A percentile compares a stretch with the other conserved stretches of the same genome.
These are phyloP conservation scores for Micromys minutus DNA, from an alignment of 2,113 vertebrate species.

Conservation along the genomic window DNA sequence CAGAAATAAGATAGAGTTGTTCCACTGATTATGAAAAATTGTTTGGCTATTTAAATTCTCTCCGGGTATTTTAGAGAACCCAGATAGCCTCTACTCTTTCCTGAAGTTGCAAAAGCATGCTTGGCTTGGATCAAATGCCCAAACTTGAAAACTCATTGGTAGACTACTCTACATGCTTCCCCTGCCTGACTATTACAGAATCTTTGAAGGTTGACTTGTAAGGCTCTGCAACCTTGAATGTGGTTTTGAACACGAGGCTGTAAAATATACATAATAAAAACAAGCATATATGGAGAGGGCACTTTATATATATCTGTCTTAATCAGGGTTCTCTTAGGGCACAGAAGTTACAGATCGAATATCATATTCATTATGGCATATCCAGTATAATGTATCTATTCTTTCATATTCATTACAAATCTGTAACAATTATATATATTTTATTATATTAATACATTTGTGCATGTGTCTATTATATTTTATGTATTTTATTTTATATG, in stretches of 20 bases:
- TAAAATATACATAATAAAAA: conserved; percentile 68
- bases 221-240: conserved; percentile 46
- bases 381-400: background rate
- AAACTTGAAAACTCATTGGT: conserved; percentile 56
- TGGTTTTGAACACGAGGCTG: conserved; percentile 63
- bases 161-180: conserved; percentile 26
- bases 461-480: background rate
- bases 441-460: background rate
- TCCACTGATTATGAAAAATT: conserved; percentile 43
- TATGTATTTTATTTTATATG: background rate
- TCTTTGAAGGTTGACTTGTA: conserved; percentile 24
- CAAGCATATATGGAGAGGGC: conserved; percentile 27
- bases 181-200: conserved; percentile 44
- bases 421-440: background rate
- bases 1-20: conserved; percentile 42
- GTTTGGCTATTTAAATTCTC: conserved; percentile 36
- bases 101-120: background rate
- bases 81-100: conserved; percentile 25
- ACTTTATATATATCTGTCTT: background rate
- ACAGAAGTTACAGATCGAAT: background rate
- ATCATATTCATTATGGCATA: background rate
- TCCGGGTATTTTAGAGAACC: background rate
- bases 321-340: background rate
- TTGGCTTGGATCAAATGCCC: conserved; percentile 46
- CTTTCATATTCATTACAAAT: background rate